Conservation (phyloP, 2,888 invertebrate species). For the Heliconius hortense region DNA sequence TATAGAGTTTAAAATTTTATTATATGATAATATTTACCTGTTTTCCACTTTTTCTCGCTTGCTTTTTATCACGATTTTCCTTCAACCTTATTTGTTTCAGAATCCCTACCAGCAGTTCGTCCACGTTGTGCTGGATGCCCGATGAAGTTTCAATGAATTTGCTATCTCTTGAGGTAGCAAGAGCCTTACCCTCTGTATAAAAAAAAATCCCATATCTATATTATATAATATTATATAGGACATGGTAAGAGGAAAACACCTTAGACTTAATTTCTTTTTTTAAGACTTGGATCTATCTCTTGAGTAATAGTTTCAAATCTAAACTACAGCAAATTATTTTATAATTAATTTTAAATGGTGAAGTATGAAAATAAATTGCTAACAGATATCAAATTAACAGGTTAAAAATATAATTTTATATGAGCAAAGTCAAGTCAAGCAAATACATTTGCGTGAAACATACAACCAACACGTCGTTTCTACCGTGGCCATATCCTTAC, state of each 20-base stretch:
- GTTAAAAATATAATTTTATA: too few relatives aligned
- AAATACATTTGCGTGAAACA: too few relatives aligned
- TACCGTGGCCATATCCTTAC: too few relatives aligned
- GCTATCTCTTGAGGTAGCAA: constrained; percentile 93
- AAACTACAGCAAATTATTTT: too few relatives aligned
- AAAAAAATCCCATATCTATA: constrained; percentile 14
- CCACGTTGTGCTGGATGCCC: constrained; percentile 97
- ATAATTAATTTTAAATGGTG: too few relatives aligned
- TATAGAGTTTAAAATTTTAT: neutral
- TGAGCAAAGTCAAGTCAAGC: too few relatives aligned
- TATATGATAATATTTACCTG: constrained; percentile 51
- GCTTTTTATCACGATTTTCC: constrained; percentile 88
- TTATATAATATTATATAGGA: constrained; percentile 6
- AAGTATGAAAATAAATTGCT: too few relatives aligned
- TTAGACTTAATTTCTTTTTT: neutral
- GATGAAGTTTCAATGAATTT: constrained; percentile 98
- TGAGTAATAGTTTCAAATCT: too few relatives aligned
- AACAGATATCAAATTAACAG: too few relatives aligned
- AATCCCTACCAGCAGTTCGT: constrained; percentile 96
- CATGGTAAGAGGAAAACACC: neutral
- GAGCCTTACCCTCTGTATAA: constrained; percentile 91
- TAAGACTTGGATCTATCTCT: neutral
- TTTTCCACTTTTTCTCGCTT: constrained; percentile 73
- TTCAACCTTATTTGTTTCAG: constrained; percentile 93
- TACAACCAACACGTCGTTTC: too few relatives aligned